Percentiles rank a stretch among this genome's conserved stretches.
Evolutionary conservation across 2,797 vertebrate species (phyloP).

Genomic region (Spinibarbus caldwelli): DNA sequence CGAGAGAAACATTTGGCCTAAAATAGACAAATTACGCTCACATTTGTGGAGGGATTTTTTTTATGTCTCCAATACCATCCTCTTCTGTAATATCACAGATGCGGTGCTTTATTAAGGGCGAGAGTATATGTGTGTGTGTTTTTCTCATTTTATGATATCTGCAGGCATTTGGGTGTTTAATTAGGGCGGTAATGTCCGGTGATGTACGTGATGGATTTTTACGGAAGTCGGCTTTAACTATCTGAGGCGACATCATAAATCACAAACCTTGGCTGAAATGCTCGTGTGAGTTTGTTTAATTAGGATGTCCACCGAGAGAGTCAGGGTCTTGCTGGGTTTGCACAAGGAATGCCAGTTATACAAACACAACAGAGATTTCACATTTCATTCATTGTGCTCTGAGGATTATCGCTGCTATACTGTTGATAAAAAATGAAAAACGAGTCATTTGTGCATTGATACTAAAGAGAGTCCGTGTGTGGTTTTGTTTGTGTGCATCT

Average conservation of each 20-base stretch:
- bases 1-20: constrained; percentile 75
- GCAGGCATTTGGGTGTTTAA: constrained; percentile 83
- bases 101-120: constrained; percentile 70
- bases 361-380: constrained; percentile 39
- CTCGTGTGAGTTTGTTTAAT: constrained; percentile 80
- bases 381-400: constrained; percentile 33
- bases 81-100: constrained; percentile 68
- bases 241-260: constrained; percentile 78
- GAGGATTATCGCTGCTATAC: not conserved
- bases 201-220: constrained; percentile 87
- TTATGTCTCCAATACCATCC: constrained; percentile 60
- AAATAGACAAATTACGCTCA: constrained; percentile 83
- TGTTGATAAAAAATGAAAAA: not conserved
- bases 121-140: constrained; percentile 55
- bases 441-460: not conserved
- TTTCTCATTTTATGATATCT: constrained; percentile 79
- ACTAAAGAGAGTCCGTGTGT: not conserved
- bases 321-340: constrained; percentile 60
- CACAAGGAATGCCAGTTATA: constrained; percentile 57
- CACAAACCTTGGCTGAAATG: constrained; percentile 76
- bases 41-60: constrained; percentile 68
- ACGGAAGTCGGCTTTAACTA: constrained; percentile 83
- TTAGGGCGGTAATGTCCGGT: constrained; percentile 85
- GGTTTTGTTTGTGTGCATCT: too few relatives aligned
- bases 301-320: constrained; percentile 70